Evolutionary conservation across 2,888 invertebrate genomes (phyloP).

Genomic region (Drosophila paucipuncta): DNA sequence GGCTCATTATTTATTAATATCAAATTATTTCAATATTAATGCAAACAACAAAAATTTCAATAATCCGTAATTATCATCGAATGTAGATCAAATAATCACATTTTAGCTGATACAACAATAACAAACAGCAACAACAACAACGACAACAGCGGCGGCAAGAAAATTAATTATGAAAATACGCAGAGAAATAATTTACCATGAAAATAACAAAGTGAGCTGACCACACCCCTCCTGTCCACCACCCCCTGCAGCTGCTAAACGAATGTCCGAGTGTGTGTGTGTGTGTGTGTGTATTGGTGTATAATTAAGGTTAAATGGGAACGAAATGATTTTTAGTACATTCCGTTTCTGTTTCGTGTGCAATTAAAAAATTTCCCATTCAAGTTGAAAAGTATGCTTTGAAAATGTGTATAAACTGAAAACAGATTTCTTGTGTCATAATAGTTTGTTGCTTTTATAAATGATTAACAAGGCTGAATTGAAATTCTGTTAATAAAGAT

Average conservation of each 20-base stretch:
- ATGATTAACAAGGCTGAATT: background rate
- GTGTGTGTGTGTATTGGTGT: slow-evolving; percentile 21
- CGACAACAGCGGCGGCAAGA: slow-evolving; percentile 26
- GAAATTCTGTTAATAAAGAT: background rate
- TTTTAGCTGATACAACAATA: slow-evolving; percentile 50
- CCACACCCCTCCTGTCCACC: background rate
- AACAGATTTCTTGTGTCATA: slow-evolving; percentile 1
- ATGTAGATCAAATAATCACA: slow-evolving; percentile 77
- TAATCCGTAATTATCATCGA: slow-evolving; percentile 76
- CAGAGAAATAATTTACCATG: slow-evolving; percentile 66
- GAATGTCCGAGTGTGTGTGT: background rate
- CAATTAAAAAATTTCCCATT: slow-evolving; percentile 34
- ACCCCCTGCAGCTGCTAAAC: background rate
- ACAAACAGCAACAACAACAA: slow-evolving; percentile 15
- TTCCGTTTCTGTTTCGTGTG: slow-evolving; percentile 27
- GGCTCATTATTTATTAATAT: slow-evolving; percentile 71
- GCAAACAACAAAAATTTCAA: slow-evolving; percentile 77
- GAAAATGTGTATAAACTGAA: slow-evolving; percentile 10
- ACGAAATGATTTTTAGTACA: slow-evolving; percentile 42
- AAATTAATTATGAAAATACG: slow-evolving; percentile 75
- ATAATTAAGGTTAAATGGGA: slow-evolving; percentile 51
- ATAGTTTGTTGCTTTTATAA: background rate
- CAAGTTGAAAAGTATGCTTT: slow-evolving; percentile 30
- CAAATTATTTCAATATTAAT: slow-evolving; percentile 77
- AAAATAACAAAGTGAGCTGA: slow-evolving; percentile 54